A percentile compares a stretch with the other conserved stretches of the same genome.
Evolutionary conservation across 2,888 invertebrate species (phyloP).

Genomic region (Scrobipalpa costella): DNA sequence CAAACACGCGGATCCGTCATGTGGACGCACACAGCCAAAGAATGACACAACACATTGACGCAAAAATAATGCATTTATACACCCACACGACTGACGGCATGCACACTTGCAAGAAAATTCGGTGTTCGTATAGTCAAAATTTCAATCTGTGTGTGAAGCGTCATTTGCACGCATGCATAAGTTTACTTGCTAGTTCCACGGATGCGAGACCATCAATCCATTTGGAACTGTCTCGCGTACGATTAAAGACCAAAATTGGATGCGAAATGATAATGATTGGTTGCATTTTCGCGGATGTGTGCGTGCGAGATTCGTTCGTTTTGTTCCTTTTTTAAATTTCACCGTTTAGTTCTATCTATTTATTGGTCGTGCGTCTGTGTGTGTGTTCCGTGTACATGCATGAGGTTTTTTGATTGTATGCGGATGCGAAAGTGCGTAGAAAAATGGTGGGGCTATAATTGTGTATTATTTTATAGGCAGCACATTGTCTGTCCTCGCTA

Average conservation of each 20-base stretch:
- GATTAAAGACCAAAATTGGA: constrained; percentile 42
- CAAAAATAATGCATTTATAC: constrained; percentile 66
- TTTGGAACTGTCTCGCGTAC: constrained; percentile 42
- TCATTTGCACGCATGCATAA: constrained; percentile 72
- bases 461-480: constrained; percentile 26
- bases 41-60: constrained; percentile 49
- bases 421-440: constrained; percentile 74
- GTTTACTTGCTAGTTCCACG: constrained; percentile 72
- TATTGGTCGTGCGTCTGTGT: constrained; percentile 74
- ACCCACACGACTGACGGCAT: constrained; percentile 42
- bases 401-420: constrained; percentile 48
- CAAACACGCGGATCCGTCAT: constrained; percentile 61
- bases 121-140: constrained; percentile 78
- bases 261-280: constrained; percentile 67
- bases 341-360: constrained; percentile 82
- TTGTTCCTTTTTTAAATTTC: constrained; percentile 81
- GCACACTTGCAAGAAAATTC: constrained; percentile 63
- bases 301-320: constrained; percentile 74
- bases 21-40: constrained; percentile 43
- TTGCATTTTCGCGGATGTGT: constrained; percentile 67
- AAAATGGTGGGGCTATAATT: constrained; percentile 71
- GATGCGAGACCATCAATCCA: constrained; percentile 41
- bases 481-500: constrained; percentile 20
- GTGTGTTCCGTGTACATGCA: constrained; percentile 59
- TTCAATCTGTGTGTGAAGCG: constrained; percentile 56